Evolutionary conservation across 2,113 vertebrate genomes (phyloP).

Genomic region (Danio rerio): DNA sequence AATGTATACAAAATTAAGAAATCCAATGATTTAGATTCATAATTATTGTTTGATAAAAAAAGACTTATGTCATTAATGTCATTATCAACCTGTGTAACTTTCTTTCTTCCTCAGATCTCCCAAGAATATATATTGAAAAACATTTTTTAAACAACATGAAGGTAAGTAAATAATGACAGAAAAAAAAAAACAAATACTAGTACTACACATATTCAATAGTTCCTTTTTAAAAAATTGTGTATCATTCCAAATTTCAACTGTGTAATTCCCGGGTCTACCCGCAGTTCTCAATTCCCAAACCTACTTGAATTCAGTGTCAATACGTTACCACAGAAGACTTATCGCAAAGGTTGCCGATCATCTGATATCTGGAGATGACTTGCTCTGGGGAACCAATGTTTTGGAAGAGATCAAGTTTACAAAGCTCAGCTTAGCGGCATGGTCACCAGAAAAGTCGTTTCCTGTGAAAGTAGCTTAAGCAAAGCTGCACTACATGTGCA

Average conservation of each 20-base stretch:
- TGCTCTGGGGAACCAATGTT: not conserved
- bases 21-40: not conserved
- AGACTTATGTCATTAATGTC: not conserved
- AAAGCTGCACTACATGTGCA: constrained; percentile 68
- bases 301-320: not conserved
- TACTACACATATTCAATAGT: too few relatives aligned
- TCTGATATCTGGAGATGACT: constrained; percentile 8
- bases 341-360: not conserved
- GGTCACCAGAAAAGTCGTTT: constrained; percentile 22
- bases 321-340: not conserved
- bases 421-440: constrained; percentile 23
- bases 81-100: not conserved
- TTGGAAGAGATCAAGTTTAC: constrained; percentile 15
- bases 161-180: too few relatives aligned
- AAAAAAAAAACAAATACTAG: too few relatives aligned
- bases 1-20: not conserved
- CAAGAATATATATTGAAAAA: not conserved
- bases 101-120: not conserved
- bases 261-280: too few relatives aligned
- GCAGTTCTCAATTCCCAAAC: not conserved
- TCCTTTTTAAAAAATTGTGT: too few relatives aligned
- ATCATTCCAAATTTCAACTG: too few relatives aligned
- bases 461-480: constrained; percentile 41
- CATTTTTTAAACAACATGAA: not conserved
- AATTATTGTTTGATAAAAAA: not conserved